Base-by-base conservation (phyloP, 2,888 invertebrate species). In the Uloborus plumipes region DNA sequence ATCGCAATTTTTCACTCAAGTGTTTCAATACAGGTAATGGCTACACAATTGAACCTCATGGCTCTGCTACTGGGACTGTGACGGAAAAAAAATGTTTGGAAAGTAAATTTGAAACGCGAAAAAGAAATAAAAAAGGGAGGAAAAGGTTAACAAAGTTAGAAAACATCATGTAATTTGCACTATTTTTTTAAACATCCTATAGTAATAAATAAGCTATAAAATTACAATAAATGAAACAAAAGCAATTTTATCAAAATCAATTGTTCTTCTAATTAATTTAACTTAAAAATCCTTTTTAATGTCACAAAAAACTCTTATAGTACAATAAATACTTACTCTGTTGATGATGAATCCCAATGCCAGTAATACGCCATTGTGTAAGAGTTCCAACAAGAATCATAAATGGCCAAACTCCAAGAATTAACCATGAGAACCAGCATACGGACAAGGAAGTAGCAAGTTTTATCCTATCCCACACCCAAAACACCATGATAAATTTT, bases 391-490 rank as follows among this genome's bases (percentile, higher is more conserved):
- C 91, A 22, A 93, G 87, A 69, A 93, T 91, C 85, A 93, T 91
- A 31, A 92, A 91, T 0, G 94, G 94, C 94, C 94, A 94, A 55
- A 93, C 91, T 3, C 92, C 92, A 61, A 94, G 90, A 58, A 94
- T 91, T 85, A 94, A 89, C 94, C 94, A 94, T 69, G 93, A 93
- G 88, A 92, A 91, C 90, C 93, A 92, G 88, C 94, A 94, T 1
- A 93, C 92, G 1, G 91, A 91, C 70, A 84, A 74, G n/a, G 85
- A 83, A 26, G 84, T 72, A n/a, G 87, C 87, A 6, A 88, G 88
- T 86, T 92, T 92, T 50, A 93, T 92, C 18, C 93, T 90, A 85
- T 93, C 92, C 93, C 93, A 93, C 51, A 93, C 91, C 93, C 94
- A 94, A 86, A 87, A 77, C 84, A 90, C 91, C 91, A 93, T 92